Base-by-base conservation (phyloP, 2,797 vertebrate genomes). In the Carcharodon carcharias region DNA sequence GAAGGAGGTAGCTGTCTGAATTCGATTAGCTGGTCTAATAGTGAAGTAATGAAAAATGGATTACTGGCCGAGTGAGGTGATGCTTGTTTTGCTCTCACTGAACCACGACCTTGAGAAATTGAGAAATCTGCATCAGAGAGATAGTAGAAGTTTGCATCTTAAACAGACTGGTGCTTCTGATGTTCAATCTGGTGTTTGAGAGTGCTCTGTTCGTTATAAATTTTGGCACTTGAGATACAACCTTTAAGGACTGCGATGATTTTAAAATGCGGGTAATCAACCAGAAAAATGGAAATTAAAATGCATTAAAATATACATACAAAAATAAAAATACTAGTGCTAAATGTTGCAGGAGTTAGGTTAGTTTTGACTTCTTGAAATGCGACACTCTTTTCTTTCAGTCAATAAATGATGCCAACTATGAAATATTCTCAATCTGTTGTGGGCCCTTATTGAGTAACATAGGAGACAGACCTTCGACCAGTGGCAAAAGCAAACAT, bases 301-400 rank as follows among this genome's bases (percentile, higher is more conserved):
- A 97, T 97, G 96, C 96, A 97, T 97, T 97, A 97, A 97, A 97
- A 97, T 97, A 97, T 97, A 97, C 96, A 97, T 96, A 45, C 35
- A 40, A 65, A 97, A 97, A 97, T 95, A 95, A 96, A 97, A 97
- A 96, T 96, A 6, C 26, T 45, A 56, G 35, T 16, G 21, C 93
- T 58, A 97, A 97, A 98, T 97, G 97, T 96, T 96, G 97, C 88
- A 96, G 97, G 97, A 96, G 96, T 96, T 96, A 97, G 96, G 97
- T 97, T 97, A 97, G 95, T 97, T 98, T 97, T 97, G 97, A 97
- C 96, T 96, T 96, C 97, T 97, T 97, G 97, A 97, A 98, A 97
- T 96, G 96, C 97, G 97, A 94, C 96, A 97, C 97, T 97, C 97
- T 96, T 96, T 97, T 97, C 97, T 96, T 97, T 97, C 97, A 96